These are phyloP conservation scores for Pedionomus torquatus DNA, from an alignment of 2,113 vertebrate genomes.

Conservation along the genomic window DNA sequence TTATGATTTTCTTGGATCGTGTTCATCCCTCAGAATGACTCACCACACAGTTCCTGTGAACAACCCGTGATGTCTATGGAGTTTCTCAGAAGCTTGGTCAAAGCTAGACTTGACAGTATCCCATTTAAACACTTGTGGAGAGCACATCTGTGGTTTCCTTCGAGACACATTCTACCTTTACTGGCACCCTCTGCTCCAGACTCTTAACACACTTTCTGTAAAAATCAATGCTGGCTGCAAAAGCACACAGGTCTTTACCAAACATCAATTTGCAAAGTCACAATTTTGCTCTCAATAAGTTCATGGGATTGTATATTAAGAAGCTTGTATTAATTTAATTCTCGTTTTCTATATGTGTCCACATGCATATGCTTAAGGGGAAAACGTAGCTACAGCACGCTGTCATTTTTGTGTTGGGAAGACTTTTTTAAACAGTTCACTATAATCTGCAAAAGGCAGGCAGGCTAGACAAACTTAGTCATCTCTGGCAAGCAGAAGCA, in stretches of 20 bases:
- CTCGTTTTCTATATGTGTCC: neutral
- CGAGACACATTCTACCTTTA: neutral
- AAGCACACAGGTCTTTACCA: neutral
- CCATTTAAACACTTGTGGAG: neutral
- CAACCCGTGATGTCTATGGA: neutral
- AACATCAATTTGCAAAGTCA: neutral
- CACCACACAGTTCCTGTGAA: neutral
- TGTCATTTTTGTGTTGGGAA: neutral
- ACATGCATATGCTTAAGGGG: accelerated
- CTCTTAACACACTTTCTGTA: neutral
- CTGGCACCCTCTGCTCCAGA: neutral
- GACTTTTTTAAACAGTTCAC: neutral
- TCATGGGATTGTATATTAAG: neutral
- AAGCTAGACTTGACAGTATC: neutral
- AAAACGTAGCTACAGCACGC: accelerated
- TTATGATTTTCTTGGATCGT: neutral
- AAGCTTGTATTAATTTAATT: neutral
- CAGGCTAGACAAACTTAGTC: neutral
- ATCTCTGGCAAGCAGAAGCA: neutral
- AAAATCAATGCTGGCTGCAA: neutral
- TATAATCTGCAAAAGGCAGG: neutral
- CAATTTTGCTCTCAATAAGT: neutral
- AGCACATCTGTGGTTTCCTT: neutral
- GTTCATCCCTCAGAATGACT: neutral
- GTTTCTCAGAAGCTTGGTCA: neutral